Percentiles rank a stretch among this genome's conserved stretches.
phyloP scores from a whole-genome alignment of 2,113 vertebrate species.

The Thalassoma bifasciatum region DNA sequence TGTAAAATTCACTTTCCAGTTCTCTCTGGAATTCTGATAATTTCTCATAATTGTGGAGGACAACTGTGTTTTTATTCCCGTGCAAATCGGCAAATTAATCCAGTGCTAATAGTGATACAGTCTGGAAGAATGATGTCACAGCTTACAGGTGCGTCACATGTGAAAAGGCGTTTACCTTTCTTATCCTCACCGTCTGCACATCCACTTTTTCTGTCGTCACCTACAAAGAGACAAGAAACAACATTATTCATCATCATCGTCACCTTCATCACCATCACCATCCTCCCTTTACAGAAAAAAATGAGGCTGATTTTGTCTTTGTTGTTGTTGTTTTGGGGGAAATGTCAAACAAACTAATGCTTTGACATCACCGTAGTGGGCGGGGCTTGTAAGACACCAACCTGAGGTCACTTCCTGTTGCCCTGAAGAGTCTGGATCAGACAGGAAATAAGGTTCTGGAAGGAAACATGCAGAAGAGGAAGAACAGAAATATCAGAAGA shows the following conservation, averaged over 20 bases:
- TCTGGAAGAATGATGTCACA: background rate
- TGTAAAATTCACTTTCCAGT: too few species aligned
- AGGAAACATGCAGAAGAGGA: constrained; percentile 35
- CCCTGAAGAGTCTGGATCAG: constrained; percentile 90
- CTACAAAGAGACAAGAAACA: constrained; percentile 70
- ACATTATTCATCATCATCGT: background rate
- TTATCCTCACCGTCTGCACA: constrained; percentile 83
- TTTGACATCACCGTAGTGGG: constrained; percentile 20
- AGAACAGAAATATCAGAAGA: background rate
- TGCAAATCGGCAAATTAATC: too few species aligned
- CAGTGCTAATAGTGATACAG: too few species aligned
- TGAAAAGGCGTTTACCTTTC: constrained; percentile 76
- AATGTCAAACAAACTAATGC: background rate
- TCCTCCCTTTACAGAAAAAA: too few species aligned
- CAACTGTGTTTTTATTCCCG: too few species aligned
- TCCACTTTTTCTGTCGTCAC: constrained; percentile 74
- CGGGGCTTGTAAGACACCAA: constrained; percentile 80
- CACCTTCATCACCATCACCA: background rate
- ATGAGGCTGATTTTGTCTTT: too few species aligned
- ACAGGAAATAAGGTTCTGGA: constrained; percentile 91
- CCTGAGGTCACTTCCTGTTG: constrained; percentile 92
- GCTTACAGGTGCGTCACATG: background rate
- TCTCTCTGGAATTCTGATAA: too few species aligned
- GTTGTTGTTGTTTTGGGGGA: too few species aligned
- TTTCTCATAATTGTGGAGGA: too few species aligned